Base-by-base conservation (phyloP, 2,888 invertebrate species). In the Carterocephalus palaemon region DNA sequence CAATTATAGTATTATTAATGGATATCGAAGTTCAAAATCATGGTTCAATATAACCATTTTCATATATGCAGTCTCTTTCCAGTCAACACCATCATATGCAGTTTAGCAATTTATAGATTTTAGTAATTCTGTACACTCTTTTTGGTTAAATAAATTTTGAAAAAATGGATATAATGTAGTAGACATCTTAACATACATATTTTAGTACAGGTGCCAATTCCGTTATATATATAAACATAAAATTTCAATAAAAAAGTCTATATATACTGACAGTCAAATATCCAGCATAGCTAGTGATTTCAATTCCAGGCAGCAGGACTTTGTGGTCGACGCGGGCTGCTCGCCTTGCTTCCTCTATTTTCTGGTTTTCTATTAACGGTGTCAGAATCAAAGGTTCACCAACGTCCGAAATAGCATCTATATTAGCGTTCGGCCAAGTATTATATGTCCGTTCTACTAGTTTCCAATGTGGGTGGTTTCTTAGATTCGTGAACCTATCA, bases 361-460 rank as follows among this genome's bases (percentile, higher is more conserved):
- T 79, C 5, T 88, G 88, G 10, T 75, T 67, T 52, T 89, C 86
- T 8, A 91, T 85, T 38, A 72, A 81, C 0, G 89, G 88, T 0
- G 89, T 88, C 5, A 91, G 75, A 8, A 89, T 83, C 0, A 91
- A 66, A 0, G 89, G 89, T 1, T 83, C 62, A 0, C 90, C 90
- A 0, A 86, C 76, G 3, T 75, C 78, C 22, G 52, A 64, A 1
- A 60, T 51, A 1, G 70, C 40, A 17, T 10, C 12, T 7, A 29
- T 3, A 15, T n/a, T 12, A 3, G 1, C 3, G n/a, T n/a, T n/a
- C 7, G n/a, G 15, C 1, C 7, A n/a, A 2, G n/a, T 19, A 9
- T 6, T 10, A 7, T 32, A 32, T 3, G 10, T 10, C 9, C 17
- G 3, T 10, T 32, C 10, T 4, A 19, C n/a, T 19, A 19, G 1